Percentiles rank a stretch among this genome's conserved stretches.
Conservation (phyloP, 1,140 invertebrate genomes). For the Acyrthosiphon pisum region DNA sequence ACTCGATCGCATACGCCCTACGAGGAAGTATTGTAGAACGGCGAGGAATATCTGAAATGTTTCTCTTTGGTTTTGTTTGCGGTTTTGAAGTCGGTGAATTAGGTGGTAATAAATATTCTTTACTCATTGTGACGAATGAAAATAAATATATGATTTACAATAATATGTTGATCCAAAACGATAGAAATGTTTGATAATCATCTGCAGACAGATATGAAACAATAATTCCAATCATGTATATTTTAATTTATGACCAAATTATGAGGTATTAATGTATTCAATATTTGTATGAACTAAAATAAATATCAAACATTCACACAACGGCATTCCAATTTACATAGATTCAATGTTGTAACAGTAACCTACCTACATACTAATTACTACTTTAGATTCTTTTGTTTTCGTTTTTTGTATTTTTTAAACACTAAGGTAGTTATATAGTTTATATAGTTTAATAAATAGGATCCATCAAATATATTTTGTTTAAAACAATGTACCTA, state of each 20-base stretch:
- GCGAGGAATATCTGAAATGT: neutral
- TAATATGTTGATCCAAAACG: neutral
- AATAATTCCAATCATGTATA: neutral
- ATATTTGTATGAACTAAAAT: neutral
- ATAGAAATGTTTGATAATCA: neutral
- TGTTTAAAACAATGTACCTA: neutral
- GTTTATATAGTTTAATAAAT: neutral
- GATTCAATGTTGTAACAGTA: too few relatives aligned
- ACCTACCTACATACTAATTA: too few relatives aligned
- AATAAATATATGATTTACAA: neutral
- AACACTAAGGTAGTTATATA: too few relatives aligned
- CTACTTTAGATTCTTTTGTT: too few relatives aligned
- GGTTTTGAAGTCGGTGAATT: neutral
- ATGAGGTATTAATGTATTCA: neutral
- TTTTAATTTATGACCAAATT: neutral
- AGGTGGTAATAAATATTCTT: neutral
- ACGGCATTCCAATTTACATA: neutral
- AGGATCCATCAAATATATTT: neutral
- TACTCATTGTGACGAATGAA: neutral
- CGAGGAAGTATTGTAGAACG: neutral
- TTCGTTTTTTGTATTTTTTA: too few relatives aligned
- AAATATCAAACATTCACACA: neutral
- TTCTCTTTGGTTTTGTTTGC: neutral
- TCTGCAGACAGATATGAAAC: neutral
- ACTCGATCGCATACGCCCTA: neutral